Evolutionary conservation across 1,140 invertebrate genomes (phyloP).

Genomic region (Rhopalosiphum padi): DNA sequence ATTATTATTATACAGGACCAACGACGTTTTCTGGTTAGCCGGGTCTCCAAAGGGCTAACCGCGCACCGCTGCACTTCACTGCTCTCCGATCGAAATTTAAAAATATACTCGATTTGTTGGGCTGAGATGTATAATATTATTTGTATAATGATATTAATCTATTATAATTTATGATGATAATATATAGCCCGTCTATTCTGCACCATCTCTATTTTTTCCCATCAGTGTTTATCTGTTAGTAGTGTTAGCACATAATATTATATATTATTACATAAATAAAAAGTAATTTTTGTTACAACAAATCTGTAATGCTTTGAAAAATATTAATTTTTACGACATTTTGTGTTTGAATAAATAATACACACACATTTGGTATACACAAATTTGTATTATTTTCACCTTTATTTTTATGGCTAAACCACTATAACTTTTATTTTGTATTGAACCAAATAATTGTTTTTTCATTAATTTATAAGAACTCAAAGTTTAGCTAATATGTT

Average conservation of each 20-base stretch:
- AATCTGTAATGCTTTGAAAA: background rate
- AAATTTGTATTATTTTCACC: background rate
- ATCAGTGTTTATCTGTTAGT: background rate
- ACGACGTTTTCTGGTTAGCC: conserved; percentile 9
- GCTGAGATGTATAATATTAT: background rate
- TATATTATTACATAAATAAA: background rate
- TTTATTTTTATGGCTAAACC: background rate
- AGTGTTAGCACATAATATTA: no score
- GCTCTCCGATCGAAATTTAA: background rate
- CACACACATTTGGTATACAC: no score
- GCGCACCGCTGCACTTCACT: background rate
- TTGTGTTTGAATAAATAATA: no score
- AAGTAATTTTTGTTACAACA: background rate
- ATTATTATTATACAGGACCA: background rate
- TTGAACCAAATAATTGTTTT: background rate
- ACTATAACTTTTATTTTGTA: background rate
- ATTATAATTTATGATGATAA: background rate
- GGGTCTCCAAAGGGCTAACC: conserved; percentile 13
- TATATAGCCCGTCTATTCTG: background rate
- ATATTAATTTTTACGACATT: no score
- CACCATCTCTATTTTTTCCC: no score
- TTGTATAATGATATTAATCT: background rate
- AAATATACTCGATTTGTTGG: background rate
- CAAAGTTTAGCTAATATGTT: background rate
- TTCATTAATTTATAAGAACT: background rate